A percentile compares a stretch with the other conserved stretches of the same genome.
These are phyloP conservation scores for Mugil cephalus DNA, from an alignment of 2,113 vertebrate species.

Conservation along the genomic window DNA sequence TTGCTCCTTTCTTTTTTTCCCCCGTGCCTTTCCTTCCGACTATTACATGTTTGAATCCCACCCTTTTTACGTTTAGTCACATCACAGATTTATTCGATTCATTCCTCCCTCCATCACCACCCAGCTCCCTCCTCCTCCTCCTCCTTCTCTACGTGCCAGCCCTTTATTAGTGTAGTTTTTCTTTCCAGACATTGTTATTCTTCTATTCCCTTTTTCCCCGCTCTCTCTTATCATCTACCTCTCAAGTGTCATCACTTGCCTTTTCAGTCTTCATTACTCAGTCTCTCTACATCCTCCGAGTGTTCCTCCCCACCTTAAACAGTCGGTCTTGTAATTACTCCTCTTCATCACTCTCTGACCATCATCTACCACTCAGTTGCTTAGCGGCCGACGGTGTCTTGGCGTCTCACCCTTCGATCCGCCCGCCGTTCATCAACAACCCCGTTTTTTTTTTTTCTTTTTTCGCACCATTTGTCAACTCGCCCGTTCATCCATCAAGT, in stretches of 20 bases:
- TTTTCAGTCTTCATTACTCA: conserved; percentile 70
- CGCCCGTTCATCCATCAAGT: conserved; percentile 45
- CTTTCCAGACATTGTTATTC: conserved; percentile 55
- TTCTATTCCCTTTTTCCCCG: conserved; percentile 43
- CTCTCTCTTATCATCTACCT: conserved; percentile 61
- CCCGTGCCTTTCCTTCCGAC: neutral
- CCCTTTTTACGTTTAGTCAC: conserved; percentile 22
- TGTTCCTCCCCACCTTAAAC: conserved; percentile 60
- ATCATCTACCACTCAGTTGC: conserved; percentile 33
- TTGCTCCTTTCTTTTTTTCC: neutral
- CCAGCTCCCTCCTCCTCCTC: neutral
- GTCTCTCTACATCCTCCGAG: conserved; percentile 50
- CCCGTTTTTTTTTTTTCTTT: conserved; percentile 9
- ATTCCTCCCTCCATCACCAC: neutral
- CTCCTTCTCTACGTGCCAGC: neutral
- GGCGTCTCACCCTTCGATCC: conserved; percentile 48
- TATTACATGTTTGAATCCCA: conserved; percentile 10
- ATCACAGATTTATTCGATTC: conserved; percentile 9
- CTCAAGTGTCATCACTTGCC: conserved; percentile 63
- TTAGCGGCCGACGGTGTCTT: conserved; percentile 36
- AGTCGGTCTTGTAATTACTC: conserved; percentile 65
- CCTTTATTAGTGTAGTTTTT: conserved; percentile 48
- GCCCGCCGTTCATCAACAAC: neutral
- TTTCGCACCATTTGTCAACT: conserved; percentile 31
- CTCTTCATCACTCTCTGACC: conserved; percentile 55